Evolutionary conservation across 1,140 invertebrate species (phyloP).

Genomic region (Portunus trituberculatus): DNA sequence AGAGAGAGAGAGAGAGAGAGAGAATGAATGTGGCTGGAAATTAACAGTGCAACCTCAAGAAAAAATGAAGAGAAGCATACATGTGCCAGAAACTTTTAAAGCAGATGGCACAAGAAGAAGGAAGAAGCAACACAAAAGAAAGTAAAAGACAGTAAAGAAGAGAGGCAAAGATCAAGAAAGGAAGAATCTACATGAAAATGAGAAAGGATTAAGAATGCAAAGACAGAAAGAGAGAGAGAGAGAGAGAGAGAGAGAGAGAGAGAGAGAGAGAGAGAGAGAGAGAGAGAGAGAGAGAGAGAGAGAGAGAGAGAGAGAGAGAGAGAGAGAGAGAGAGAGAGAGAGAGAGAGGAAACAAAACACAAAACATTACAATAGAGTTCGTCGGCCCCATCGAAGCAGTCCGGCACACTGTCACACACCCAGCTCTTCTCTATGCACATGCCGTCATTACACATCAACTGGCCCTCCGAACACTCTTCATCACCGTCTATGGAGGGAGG

Average conservation of each 20-base stretch:
- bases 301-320: slow-evolving; percentile 28
- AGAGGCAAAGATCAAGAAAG: background rate
- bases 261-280: background rate
- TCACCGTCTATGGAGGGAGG: background rate
- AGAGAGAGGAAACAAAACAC: slow-evolving; percentile 18
- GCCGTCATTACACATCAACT: slow-evolving; percentile 79
- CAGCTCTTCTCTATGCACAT: slow-evolving; percentile 78
- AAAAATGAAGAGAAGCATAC: too few species aligned
- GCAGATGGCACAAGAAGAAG: too few species aligned
- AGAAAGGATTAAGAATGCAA: background rate
- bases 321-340: background rate
- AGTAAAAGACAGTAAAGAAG: too few species aligned
- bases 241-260: background rate
- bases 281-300: slow-evolving; percentile 3
- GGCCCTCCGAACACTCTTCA: slow-evolving; percentile 66
- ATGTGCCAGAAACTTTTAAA: too few species aligned
- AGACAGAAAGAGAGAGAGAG: background rate
- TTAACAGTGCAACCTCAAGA: too few species aligned
- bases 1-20: background rate
- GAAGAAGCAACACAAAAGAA: too few species aligned
- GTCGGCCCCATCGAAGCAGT: slow-evolving; percentile 80
- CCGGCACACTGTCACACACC: slow-evolving; percentile 79
- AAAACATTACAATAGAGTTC: slow-evolving; percentile 79
- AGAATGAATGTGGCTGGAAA: background rate
- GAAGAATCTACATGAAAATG: background rate